Evolutionary conservation across 2,797 vertebrate species (phyloP).

Genomic region (Xerus rutilus): DNA sequence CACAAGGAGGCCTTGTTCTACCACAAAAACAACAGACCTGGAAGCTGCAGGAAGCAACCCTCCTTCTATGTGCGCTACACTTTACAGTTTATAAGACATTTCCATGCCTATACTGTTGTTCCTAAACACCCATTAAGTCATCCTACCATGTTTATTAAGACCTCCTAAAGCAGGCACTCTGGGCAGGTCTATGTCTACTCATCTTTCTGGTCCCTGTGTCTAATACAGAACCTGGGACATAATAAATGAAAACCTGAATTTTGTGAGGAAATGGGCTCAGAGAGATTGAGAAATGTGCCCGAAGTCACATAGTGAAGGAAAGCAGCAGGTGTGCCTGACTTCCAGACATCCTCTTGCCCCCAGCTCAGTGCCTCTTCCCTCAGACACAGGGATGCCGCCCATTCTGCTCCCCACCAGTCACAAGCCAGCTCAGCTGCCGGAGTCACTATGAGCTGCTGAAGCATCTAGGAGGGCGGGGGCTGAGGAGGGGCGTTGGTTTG

Average conservation of each 20-base stretch:
- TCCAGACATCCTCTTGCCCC: neutral
- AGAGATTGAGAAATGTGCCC: conserved; percentile 7
- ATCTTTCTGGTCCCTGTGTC: neutral
- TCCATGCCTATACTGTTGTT: neutral
- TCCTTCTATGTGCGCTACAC: neutral
- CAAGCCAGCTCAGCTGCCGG: neutral
- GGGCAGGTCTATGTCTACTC: neutral
- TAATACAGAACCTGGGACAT: neutral
- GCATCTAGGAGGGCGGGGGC: neutral
- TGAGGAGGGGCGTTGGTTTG: neutral
- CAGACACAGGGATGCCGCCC: neutral
- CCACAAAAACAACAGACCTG: neutral
- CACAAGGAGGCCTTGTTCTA: neutral
- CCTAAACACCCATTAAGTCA: neutral
- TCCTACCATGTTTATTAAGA: neutral
- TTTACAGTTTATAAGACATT: neutral
- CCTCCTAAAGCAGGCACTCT: neutral
- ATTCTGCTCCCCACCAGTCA: neutral
- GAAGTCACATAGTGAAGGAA: neutral
- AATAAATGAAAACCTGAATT: conserved; percentile 2
- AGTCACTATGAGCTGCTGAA: neutral
- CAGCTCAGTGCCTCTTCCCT: neutral
- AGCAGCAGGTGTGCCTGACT: neutral
- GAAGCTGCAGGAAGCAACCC: neutral
- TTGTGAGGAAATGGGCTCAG: conserved; percentile 25